phyloP scores from a whole-genome alignment of 2,888 invertebrate species.

The Hydrotaea cyrtoneurina region DNA sequence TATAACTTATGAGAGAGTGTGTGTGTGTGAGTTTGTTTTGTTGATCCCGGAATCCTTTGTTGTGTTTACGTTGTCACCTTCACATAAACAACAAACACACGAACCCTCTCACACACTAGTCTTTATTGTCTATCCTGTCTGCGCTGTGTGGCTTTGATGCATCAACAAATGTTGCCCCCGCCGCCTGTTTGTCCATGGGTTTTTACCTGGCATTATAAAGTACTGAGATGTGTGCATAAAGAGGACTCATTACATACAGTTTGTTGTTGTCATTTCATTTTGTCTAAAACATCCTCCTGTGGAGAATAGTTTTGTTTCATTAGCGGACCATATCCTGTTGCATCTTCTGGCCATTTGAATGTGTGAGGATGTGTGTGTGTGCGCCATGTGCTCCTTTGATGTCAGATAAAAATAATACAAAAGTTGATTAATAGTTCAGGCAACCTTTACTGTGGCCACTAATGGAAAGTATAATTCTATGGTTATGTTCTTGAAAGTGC shows the following conservation, averaged over 20 bases:
- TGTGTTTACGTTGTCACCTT: not conserved
- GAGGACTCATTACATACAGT: slow-evolving; percentile 8
- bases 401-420: not conserved
- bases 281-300: not conserved
- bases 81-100: not conserved
- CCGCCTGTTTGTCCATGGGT: not conserved
- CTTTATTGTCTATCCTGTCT: too few relatives aligned
- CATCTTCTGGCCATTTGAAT: not conserved
- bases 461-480: not conserved
- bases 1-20: not conserved
- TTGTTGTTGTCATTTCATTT: not conserved
- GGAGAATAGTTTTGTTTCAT: not conserved
- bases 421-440: slow-evolving; percentile 10
- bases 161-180: not conserved
- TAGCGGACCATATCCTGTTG: not conserved
- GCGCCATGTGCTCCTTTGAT: not conserved
- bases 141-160: not conserved
- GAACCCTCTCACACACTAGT: too few relatives aligned
- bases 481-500: not conserved
- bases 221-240: not conserved
- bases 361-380: too few relatives aligned
- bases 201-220: slow-evolving; percentile 25
- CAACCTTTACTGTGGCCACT: not conserved
- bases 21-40: not conserved
- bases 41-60: slow-evolving; percentile 4